Conservation (phyloP, 2,888 invertebrate species). For the Phengaris arion region DNA sequence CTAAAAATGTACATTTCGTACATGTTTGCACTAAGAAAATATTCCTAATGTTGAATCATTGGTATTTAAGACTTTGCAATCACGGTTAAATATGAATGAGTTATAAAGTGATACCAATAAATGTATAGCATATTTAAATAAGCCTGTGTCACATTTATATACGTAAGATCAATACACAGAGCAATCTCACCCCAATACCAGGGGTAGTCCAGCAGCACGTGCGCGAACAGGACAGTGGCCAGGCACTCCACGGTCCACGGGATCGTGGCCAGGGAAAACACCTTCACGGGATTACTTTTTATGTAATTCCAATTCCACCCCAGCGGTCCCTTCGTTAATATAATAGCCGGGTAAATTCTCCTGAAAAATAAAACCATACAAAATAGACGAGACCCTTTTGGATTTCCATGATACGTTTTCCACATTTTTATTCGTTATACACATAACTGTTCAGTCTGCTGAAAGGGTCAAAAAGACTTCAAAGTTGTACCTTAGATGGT, state of each 20-base stretch:
- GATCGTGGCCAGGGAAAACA: constrained; percentile 72
- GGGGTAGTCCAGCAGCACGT: constrained; percentile 67
- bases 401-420: neutral
- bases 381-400: neutral
- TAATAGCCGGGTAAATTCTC: constrained; percentile 72
- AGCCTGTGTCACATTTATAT: neutral
- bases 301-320: constrained; percentile 75
- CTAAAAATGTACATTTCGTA: too few relatives aligned
- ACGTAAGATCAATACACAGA: neutral
- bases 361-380: constrained; percentile 52
- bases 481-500: constrained; percentile 62
- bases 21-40: too few relatives aligned
- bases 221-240: constrained; percentile 63
- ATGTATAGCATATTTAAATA: neutral
- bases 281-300: constrained; percentile 68
- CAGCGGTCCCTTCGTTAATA: constrained; percentile 71
- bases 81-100: too few relatives aligned
- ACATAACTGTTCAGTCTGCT: neutral
- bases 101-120: neutral
- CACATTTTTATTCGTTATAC: neutral
- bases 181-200: constrained; percentile 73
- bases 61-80: too few relatives aligned
- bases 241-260: constrained; percentile 74
- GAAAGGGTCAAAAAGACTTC: neutral
- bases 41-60: too few relatives aligned